These are phyloP conservation scores for Miichthys miiuy DNA, from an alignment of 2,797 vertebrate species.

Conservation along the genomic window DNA sequence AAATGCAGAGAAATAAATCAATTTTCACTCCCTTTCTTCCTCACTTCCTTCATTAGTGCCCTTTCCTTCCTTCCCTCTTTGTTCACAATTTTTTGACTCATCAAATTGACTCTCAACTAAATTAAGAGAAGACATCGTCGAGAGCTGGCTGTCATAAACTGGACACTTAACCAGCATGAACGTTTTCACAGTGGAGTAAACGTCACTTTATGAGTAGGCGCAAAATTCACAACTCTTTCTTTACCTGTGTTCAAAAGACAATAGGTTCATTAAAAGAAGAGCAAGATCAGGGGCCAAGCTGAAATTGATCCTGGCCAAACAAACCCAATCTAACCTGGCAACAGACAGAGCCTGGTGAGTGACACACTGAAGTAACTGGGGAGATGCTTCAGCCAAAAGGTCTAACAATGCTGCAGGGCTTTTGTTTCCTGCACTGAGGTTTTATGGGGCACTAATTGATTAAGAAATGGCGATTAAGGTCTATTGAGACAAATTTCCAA, in stretches of 20 bases:
- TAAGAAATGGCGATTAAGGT: not conserved
- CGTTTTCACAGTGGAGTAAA: constrained; percentile 25
- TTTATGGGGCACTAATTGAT: constrained; percentile 17
- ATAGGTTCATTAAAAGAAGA: constrained; percentile 55
- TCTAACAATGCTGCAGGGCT: constrained; percentile 15
- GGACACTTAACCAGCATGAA: constrained; percentile 17
- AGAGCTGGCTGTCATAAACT: constrained; percentile 8
- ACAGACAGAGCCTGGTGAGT: constrained; percentile 32
- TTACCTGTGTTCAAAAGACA: constrained; percentile 30
- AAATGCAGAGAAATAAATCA: constrained; percentile 11
- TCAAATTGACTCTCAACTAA: not conserved
- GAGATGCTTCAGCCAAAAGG: constrained; percentile 28
- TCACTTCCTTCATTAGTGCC: not conserved
- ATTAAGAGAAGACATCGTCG: not conserved
- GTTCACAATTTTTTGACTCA: not conserved
- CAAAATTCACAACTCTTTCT: constrained; percentile 23
- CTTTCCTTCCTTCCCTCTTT: not conserved
- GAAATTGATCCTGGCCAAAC: constrained; percentile 65
- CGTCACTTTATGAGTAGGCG: constrained; percentile 10
- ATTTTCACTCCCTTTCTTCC: not conserved
- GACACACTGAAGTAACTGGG: constrained; percentile 43
- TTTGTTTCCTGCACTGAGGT: not conserved
- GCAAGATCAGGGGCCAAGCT: constrained; percentile 51
- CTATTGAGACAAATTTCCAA: not conserved
- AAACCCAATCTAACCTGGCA: constrained; percentile 55